Base-by-base conservation (phyloP, 2,888 invertebrate species). In the Agrochola litura region DNA sequence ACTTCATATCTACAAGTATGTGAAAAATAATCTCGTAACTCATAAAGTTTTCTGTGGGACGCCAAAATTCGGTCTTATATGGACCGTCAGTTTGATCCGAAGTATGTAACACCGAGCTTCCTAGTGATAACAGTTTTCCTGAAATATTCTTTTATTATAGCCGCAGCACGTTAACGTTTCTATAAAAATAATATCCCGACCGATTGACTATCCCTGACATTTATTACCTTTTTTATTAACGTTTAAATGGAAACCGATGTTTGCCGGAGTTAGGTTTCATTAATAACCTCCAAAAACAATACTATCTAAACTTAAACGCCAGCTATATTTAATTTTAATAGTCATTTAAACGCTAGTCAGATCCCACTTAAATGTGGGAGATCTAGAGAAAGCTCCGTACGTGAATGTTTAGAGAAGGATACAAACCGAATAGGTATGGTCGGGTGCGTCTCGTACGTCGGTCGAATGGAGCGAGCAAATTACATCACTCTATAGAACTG, bases 391-490 rank as follows among this genome's bases (percentile, higher is more conserved):
- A 79, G 85, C 83, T 75, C 82, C 79, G 85, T 81, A 88, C 86
- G 85, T 85, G 80, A 81, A 83, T 87, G 84, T 85, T 86, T 83
- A 82, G 80, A 83, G 78, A 66, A 82, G 79, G 84, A 88, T 84
- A 83, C 86, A 87, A 89, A 89, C 88, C 86, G 87, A 89, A 89
- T 89, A 85, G 84, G 88, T 88, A 89, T 86, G 88, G 86, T 83
- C 74, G 87, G 83, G 81, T 86, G 86, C 81, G 87, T 90, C 87
- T 85, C 86, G 89, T 87, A 84, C 85, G 86, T 82, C 87, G 86
- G 86, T 84, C 87, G 89, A 90, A 89, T 90, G 85, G 84, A 89
- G 88, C 87, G 84, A 87, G 89, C 87, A 91, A 92, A 91, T 92
- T 88, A 89, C 86, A 91, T 91, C 89, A 90, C 84, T 88, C 86